Evolutionary conservation across 37 sponge, comb jelly and placozoan species (phyloP), one percentile per base, ranked within the genome.

Genomic region (Tethya wilhelma): DNA sequence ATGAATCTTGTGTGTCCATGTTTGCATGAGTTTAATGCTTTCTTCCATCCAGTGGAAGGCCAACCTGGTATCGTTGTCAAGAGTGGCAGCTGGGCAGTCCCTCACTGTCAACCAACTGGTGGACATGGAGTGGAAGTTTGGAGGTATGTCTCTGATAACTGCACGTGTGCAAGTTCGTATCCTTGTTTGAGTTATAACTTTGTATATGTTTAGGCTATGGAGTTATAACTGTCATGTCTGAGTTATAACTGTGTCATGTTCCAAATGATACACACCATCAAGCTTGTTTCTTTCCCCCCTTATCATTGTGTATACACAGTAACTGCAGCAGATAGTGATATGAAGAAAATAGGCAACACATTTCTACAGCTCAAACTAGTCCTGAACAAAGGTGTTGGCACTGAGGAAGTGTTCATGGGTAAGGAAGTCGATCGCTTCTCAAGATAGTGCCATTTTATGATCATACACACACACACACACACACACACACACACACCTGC

Each of bases 51-150:
- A 95, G 90, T 95, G 96, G 96, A 89, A 86, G 57, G 23, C 84
- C 0, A 88, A 89, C 64, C 67, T 95, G 38, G 62, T 22, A 12
- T 67, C 87, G 26, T 73, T 95, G 65, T 88, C 90, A 0, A 77
- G 90, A n/a, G 65, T 86, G 17, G 90, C 92, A 11, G 84, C 91
- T 28, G 85, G 90, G 0, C 96, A 95, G 84, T 84, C 96, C 5
- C 86, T 96, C 49, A 91, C 83, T 28, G 95, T 96, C 58, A 94
- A 94, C 62, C 94, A 92, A 42, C 78, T 96, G 68, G 90, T 90
- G 33, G 97, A 96, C 65, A 90, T 96, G 92, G 97, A 96, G 57
- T 96, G 97, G 97, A 84, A 92, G 38, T 96, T 96, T 94, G 97
- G 97, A 78, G 93, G 93, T 92, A 55, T 57, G 72, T 69, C 45